A percentile compares a stretch with the other conserved stretches of the same genome.
Evolutionary conservation across 2,888 invertebrate genomes (phyloP).

Genomic region (Heliothis peltigera): DNA sequence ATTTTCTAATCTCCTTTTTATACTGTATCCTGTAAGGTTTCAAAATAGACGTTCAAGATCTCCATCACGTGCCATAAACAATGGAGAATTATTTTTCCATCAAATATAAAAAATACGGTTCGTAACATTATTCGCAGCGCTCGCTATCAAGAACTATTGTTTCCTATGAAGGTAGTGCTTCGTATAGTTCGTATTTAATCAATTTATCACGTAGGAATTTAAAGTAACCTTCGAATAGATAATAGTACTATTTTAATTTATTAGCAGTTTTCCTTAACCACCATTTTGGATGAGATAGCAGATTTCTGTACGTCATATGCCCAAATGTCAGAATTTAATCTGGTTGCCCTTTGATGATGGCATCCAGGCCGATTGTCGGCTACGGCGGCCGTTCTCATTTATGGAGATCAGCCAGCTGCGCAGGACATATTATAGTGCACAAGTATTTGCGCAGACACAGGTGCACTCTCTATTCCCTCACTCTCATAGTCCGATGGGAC

Average conservation of each 20-base stretch:
- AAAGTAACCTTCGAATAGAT: constrained; percentile 5
- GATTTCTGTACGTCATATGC: not conserved
- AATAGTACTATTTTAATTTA: not conserved
- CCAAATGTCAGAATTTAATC: no score
- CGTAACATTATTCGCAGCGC: constrained; percentile 7
- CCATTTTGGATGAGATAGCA: not conserved
- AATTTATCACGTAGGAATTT: constrained; percentile 27
- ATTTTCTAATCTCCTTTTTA: no score
- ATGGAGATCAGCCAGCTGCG: no score
- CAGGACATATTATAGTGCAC: no score
- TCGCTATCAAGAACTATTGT: constrained; percentile 30
- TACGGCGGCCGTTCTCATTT: no score
- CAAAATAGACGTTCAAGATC: constrained; percentile 1
- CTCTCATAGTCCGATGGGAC: no score
- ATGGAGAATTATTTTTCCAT: constrained; percentile 13
- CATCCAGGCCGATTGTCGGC: no score
- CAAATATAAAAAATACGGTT: constrained; percentile 7
- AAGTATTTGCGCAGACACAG: no score
- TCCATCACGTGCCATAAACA: constrained; percentile 5
- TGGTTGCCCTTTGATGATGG: no score
- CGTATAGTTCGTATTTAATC: constrained; percentile 30
- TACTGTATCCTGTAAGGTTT: no score
- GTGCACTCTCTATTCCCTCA: no score
- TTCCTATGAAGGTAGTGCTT: constrained; percentile 1
- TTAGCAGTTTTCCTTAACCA: not conserved